A percentile compares a stretch with the other conserved stretches of the same genome.
These are phyloP conservation scores for Watsonalla cultraria DNA, from an alignment of 2,888 invertebrate genomes.

Conservation along the genomic window DNA sequence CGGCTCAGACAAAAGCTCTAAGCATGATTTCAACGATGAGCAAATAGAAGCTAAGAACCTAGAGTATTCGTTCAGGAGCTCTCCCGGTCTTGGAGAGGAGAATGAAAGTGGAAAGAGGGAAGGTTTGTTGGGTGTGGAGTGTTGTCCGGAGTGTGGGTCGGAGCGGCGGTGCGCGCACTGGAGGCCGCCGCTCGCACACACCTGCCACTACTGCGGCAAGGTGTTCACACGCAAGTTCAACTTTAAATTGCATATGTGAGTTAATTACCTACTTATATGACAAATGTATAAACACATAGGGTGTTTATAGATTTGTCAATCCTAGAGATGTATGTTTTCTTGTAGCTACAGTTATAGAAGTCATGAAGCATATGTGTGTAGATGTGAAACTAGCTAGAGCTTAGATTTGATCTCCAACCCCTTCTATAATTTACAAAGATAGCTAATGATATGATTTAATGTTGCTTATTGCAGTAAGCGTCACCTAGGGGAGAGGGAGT, in stretches of 20 bases:
- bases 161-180: conserved; percentile 38
- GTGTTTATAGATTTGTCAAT: too few species aligned
- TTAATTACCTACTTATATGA: conserved; percentile 13
- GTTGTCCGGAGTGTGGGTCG: conserved; percentile 36
- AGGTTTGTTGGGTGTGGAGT: conserved; percentile 5
- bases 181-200: conserved; percentile 26
- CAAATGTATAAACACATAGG: too few species aligned
- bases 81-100: background rate
- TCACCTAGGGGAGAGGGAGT: conserved; percentile 37
- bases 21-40: conserved; percentile 1
- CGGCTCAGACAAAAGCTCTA: conserved; percentile 5
- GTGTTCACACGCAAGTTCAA: conserved; percentile 50
- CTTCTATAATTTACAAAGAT: too few species aligned
- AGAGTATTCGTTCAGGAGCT: background rate
- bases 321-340: too few species aligned
- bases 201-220: conserved; percentile 44
- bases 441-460: too few species aligned
- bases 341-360: too few species aligned
- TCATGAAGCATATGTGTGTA: too few species aligned
- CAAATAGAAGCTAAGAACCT: conserved; percentile 5
- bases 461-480: conserved; percentile 29
- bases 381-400: too few species aligned
- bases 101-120: background rate
- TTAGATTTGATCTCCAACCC: too few species aligned
- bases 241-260: conserved; percentile 47